Conservation (phyloP, 2,888 invertebrate species). For the Sphaeridia pumilis region DNA sequence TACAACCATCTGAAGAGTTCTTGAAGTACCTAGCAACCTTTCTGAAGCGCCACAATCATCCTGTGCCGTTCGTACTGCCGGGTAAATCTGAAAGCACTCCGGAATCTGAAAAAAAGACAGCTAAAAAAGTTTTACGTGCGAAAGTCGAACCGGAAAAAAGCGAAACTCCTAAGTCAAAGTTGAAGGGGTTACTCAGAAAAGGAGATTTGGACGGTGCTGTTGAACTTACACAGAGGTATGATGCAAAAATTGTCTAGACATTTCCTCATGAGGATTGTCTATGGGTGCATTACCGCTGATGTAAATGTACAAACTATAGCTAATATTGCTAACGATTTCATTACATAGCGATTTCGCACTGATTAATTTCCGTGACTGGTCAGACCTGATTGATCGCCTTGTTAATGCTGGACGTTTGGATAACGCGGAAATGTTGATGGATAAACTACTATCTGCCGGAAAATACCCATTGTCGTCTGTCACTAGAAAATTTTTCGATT, state of each 20-base stretch:
- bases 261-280: too few species aligned
- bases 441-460: not conserved
- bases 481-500: not conserved
- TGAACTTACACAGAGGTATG: too few species aligned
- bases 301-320: too few species aligned
- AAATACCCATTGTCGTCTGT: not conserved
- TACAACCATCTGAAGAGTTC: conserved; percentile 58
- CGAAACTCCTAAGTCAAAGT: too few species aligned
- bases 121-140: not conserved
- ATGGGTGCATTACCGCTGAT: too few species aligned
- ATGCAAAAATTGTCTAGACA: too few species aligned
- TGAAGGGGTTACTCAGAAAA: too few species aligned
- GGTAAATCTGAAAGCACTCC: not conserved
- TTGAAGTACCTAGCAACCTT: conserved; percentile 53
- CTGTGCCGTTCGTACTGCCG: conserved; percentile 54
- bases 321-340: too few species aligned
- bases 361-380: not conserved
- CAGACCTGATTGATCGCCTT: not conserved
- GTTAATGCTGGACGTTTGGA: not conserved
- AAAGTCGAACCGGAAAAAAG: too few species aligned
- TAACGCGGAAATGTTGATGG: not conserved
- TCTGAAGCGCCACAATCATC: conserved; percentile 50
- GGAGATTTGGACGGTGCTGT: too few species aligned
- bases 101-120: not conserved
- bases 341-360: too few species aligned